These are phyloP conservation scores for Lagodon rhomboides DNA, from an alignment of 2,797 vertebrate species.

Conservation along the genomic window DNA sequence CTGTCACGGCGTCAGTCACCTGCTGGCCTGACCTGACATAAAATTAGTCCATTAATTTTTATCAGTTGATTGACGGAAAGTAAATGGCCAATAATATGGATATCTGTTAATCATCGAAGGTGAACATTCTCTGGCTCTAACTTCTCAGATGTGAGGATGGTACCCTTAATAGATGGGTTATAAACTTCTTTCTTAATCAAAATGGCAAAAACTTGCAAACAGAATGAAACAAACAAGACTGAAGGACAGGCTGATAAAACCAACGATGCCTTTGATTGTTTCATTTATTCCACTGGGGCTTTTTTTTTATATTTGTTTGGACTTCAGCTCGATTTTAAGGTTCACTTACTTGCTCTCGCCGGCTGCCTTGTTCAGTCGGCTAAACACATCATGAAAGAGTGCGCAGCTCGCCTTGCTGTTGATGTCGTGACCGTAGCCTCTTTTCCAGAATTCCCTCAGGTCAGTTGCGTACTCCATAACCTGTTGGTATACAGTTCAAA, in stretches of 20 bases:
- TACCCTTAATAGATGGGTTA: not conserved
- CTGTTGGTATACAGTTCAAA: constrained; percentile 71
- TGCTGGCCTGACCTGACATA: constrained; percentile 84
- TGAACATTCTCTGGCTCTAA: too few species aligned
- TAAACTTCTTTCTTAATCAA: not conserved
- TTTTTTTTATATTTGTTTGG: not conserved
- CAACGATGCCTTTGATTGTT: not conserved
- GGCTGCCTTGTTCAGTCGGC: constrained; percentile 86
- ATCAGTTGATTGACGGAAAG: too few species aligned
- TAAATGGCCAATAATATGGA: too few species aligned
- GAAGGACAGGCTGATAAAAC: not conserved
- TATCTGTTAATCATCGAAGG: too few species aligned
- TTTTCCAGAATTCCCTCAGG: constrained; percentile 94
- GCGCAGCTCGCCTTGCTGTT: constrained; percentile 92
- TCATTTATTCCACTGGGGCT: not conserved
- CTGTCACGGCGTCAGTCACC: constrained; percentile 88
- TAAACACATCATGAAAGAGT: constrained; percentile 92
- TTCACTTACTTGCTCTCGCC: constrained; percentile 76
- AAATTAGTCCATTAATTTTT: too few species aligned
- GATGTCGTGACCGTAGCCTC: constrained; percentile 91
- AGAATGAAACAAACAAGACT: not conserved
- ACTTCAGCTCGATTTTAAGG: not conserved
- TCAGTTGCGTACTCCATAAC: constrained; percentile 93
- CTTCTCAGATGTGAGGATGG: too few species aligned
- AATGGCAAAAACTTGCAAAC: not conserved